Conservation (phyloP, 2,797 vertebrate species). For the Falco concolor region DNA sequence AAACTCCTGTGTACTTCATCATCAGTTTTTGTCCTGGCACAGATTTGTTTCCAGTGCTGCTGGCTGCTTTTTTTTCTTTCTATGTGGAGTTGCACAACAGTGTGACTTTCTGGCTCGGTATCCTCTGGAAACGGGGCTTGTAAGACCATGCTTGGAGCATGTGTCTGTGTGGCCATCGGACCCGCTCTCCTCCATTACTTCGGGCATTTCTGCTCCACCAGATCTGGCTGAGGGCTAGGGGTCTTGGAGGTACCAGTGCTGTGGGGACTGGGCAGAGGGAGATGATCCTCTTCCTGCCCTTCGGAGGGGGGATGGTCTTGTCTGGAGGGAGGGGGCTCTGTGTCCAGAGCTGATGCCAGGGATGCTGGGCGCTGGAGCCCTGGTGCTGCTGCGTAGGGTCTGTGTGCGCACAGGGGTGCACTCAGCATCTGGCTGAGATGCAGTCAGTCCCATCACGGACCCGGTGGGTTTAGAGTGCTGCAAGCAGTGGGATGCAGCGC, state of each 20-base stretch:
- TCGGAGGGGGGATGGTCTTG: rapidly evolving
- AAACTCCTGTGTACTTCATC: not conserved
- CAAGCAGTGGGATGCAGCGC: rapidly evolving
- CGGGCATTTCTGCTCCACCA: not conserved
- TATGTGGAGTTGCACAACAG: not conserved
- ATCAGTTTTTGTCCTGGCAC: not conserved
- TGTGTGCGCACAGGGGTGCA: not conserved
- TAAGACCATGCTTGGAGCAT: rapidly evolving
- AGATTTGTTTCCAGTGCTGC: not conserved
- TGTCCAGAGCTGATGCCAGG: not conserved
- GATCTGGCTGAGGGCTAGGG: not conserved
- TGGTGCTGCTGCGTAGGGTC: not conserved
- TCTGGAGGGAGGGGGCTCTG: not conserved
- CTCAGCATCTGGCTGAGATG: not conserved
- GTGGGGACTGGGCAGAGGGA: not conserved
- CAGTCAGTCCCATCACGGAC: rapidly evolving
- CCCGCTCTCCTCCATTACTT: rapidly evolving
- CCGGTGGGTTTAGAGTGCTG: not conserved
- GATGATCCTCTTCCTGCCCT: not conserved
- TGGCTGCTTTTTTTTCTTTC: not conserved
- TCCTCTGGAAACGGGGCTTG: not conserved
- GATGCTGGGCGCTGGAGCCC: not conserved
- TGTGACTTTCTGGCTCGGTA: not conserved
- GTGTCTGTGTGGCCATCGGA: not conserved
- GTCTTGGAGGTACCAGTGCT: not conserved